Conservation (phyloP, 1,140 invertebrate genomes). For the Colletes gigas region DNA sequence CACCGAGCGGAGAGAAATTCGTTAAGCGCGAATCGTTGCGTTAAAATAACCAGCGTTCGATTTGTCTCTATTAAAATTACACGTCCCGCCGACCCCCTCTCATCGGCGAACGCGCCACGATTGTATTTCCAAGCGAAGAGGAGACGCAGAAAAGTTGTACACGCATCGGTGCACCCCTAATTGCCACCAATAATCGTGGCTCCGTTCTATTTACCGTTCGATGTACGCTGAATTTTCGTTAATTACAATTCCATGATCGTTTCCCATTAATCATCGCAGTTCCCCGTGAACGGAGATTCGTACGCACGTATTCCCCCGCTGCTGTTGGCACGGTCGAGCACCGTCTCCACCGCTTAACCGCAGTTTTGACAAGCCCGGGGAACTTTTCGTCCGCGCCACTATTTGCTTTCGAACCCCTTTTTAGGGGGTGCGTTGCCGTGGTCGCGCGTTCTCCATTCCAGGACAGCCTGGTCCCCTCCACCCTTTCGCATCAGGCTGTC, state of each 20-base stretch:
- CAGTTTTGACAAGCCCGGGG: conserved; percentile 36
- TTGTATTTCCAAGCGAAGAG: conserved; percentile 25
- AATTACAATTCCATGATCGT: conserved; percentile 49
- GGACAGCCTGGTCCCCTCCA: conserved; percentile 12
- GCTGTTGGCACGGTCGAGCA: conserved; percentile 1
- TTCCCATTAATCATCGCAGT: conserved; percentile 33
- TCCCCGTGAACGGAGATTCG: background rate
- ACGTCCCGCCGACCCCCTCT: background rate
- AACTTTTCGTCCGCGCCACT: conserved; percentile 38
- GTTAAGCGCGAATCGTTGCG: background rate
- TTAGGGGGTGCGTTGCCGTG: background rate
- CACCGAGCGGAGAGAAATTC: background rate
- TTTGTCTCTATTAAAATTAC: conserved; percentile 37
- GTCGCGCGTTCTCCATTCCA: conserved; percentile 37
- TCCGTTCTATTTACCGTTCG: conserved; percentile 30
- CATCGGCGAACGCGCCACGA: background rate
- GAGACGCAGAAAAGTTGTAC: conserved; percentile 26
- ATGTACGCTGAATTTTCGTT: conserved; percentile 42
- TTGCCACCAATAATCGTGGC: conserved; percentile 38
- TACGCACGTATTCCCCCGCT: background rate
- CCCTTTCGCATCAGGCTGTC: conserved; percentile 44
- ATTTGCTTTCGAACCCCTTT: conserved; percentile 37
- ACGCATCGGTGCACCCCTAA: conserved; percentile 30
- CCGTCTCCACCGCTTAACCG: conserved; percentile 26
- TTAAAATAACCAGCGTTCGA: conserved; percentile 12